A percentile compares a stretch with the other conserved stretches of the same genome.
Conservation (phyloP, 1,140 invertebrate genomes). For the Propsilocerus akamusi region DNA sequence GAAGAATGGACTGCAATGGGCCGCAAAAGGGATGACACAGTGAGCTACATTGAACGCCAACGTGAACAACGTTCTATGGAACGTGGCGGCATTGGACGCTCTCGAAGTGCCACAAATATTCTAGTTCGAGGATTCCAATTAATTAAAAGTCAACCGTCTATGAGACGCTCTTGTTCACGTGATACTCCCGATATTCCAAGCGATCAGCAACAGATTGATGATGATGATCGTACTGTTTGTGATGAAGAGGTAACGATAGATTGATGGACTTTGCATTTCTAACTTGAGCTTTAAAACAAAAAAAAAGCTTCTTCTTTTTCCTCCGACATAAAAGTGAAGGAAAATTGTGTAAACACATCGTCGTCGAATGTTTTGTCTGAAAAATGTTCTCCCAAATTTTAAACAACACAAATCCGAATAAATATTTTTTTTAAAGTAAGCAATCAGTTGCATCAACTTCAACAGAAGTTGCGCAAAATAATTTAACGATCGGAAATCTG, state of each 20-base stretch:
- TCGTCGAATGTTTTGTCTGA: too few species aligned
- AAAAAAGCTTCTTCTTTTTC: too few species aligned
- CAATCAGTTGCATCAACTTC: too few species aligned
- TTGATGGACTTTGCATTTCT: not conserved
- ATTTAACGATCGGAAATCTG: too few species aligned
- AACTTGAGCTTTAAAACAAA: too few species aligned
- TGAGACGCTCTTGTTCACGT: slow-evolving; percentile 27
- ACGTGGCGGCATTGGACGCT: slow-evolving; percentile 36
- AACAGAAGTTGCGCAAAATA: too few species aligned
- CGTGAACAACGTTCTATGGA: slow-evolving; percentile 17
- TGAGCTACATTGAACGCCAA: slow-evolving; percentile 20
- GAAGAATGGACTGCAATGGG: slow-evolving; percentile 58
- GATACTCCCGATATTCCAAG: slow-evolving; percentile 20
- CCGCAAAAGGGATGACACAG: slow-evolving; percentile 20
- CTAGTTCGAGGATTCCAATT: slow-evolving; percentile 59
- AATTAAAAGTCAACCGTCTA: slow-evolving; percentile 33
- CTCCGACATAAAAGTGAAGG: too few species aligned
- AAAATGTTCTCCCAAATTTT: too few species aligned
- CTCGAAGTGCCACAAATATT: slow-evolving; percentile 57
- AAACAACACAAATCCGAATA: too few species aligned
- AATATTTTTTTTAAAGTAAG: too few species aligned
- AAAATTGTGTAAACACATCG: too few species aligned
- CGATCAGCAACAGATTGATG: slow-evolving; percentile 8
- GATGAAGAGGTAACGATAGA: slow-evolving; percentile 13
- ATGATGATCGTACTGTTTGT: slow-evolving; percentile 20